Percentiles rank a stretch among this genome's conserved stretches.
These are phyloP conservation scores for Sebastes aleutianus DNA, from an alignment of 2,797 vertebrate genomes.

Conservation along the genomic window DNA sequence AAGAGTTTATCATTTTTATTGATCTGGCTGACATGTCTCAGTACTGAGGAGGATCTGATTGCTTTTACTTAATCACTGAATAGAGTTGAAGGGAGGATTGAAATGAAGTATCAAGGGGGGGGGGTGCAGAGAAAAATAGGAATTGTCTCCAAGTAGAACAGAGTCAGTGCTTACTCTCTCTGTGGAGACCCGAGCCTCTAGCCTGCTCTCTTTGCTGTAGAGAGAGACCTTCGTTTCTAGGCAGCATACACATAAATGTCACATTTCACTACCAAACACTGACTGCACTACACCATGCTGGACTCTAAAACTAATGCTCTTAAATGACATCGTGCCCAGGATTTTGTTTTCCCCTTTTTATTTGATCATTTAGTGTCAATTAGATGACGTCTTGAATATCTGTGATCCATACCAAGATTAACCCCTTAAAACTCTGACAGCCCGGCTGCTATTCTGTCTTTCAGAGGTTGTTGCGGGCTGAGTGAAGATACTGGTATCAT, in stretches of 20 bases:
- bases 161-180: background rate
- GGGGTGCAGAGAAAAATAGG: background rate
- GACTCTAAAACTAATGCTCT: background rate
- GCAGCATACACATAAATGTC: background rate
- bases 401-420: background rate
- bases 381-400: background rate
- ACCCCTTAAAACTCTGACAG: too few relatives aligned
- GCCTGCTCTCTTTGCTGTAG: background rate
- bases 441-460: too few relatives aligned
- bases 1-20: conserved; percentile 77
- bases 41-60: conserved; percentile 64
- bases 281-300: background rate
- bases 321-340: background rate
- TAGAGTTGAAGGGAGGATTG: conserved; percentile 25
- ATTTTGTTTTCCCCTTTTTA: background rate
- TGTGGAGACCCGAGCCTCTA: background rate
- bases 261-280: background rate
- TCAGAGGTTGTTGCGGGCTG: too few relatives aligned
- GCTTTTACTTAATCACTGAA: conserved; percentile 64
- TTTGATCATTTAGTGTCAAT: background rate
- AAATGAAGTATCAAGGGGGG: background rate
- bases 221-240: background rate
- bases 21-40: conserved; percentile 67
- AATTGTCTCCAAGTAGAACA: conserved; percentile 22
- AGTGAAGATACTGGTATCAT: too few relatives aligned